Percentiles rank a stretch among this genome's conserved stretches.
phyloP scores from a whole-genome alignment of 2,113 vertebrate genomes.

The Plestiodon gilberti region DNA sequence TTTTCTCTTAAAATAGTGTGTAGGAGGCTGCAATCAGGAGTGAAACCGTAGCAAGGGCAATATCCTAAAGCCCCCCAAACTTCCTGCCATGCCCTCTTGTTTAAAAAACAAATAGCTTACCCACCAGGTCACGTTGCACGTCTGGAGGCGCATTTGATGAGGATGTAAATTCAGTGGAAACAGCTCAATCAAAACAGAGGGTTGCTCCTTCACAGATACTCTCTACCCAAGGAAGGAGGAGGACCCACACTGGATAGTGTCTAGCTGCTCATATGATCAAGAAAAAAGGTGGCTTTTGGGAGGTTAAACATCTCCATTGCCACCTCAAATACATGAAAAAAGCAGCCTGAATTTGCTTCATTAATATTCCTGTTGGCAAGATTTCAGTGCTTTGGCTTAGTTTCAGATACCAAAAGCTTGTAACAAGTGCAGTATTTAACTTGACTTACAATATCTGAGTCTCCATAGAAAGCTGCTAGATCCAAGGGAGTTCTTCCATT shows the following conservation, averaged over 20 bases:
- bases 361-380: neutral
- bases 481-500: constrained; percentile 95
- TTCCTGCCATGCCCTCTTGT: no score
- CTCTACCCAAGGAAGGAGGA: neutral
- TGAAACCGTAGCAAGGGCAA: no score
- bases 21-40: no score
- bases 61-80: no score
- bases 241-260: neutral
- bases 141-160: no score
- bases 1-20: no score
- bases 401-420: neutral
- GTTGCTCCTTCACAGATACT: neutral
- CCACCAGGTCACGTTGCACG: no score
- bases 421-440: rapidly evolving
- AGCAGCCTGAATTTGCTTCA: neutral
- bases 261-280: neutral
- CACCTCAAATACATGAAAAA: neutral
- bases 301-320: neutral
- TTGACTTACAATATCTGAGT: constrained; percentile 92
- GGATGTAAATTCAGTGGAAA: neutral
- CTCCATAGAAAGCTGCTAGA: constrained; percentile 95
- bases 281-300: neutral
- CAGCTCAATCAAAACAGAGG: neutral
- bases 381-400: neutral
- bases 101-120: no score